Evolutionary conservation across 2,888 invertebrate genomes (phyloP).

Genomic region (Volucella bombylans): DNA sequence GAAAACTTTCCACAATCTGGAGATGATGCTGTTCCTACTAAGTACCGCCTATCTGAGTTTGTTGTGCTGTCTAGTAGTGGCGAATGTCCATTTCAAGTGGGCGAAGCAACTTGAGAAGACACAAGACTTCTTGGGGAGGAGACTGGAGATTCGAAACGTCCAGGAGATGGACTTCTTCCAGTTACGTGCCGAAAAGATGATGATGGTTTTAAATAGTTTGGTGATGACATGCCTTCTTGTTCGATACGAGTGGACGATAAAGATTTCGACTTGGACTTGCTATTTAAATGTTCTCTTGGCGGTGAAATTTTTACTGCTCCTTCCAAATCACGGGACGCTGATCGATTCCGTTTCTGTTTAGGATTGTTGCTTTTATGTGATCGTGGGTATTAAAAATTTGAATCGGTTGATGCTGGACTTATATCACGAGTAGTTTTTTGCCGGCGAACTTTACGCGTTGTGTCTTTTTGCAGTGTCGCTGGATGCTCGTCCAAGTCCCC

Average conservation of each 20-base stretch:
- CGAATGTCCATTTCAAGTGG: conserved; percentile 74
- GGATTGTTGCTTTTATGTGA: not conserved
- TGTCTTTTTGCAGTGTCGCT: conserved; percentile 76
- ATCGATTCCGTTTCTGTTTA: conserved; percentile 54
- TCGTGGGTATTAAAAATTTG: conserved; percentile 12
- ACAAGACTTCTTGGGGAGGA: conserved; percentile 77
- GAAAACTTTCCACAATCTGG: conserved; percentile 74
- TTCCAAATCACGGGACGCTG: conserved; percentile 40
- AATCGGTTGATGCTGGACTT: conserved; percentile 56
- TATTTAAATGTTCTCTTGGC: conserved; percentile 2
- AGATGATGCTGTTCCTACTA: conserved; percentile 74
- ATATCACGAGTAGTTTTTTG: conserved; percentile 76
- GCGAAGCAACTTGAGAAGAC: conserved; percentile 70
- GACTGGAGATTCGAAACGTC: conserved; percentile 75
- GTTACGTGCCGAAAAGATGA: not conserved
- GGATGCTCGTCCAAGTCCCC: conserved; percentile 81
- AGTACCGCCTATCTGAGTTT: conserved; percentile 77
- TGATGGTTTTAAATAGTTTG: conserved; percentile 74
- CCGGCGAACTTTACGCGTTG: conserved; percentile 76
- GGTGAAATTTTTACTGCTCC: conserved; percentile 30
- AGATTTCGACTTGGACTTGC: conserved; percentile 73
- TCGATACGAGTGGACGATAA: conserved; percentile 79
- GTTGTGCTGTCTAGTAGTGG: conserved; percentile 79
- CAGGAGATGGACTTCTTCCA: conserved; percentile 44
- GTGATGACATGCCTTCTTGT: conserved; percentile 75